A percentile compares a stretch with the other conserved stretches of the same genome.
Evolutionary conservation across 2,113 vertebrate species (phyloP).

Genomic region (Sus scrofa): DNA sequence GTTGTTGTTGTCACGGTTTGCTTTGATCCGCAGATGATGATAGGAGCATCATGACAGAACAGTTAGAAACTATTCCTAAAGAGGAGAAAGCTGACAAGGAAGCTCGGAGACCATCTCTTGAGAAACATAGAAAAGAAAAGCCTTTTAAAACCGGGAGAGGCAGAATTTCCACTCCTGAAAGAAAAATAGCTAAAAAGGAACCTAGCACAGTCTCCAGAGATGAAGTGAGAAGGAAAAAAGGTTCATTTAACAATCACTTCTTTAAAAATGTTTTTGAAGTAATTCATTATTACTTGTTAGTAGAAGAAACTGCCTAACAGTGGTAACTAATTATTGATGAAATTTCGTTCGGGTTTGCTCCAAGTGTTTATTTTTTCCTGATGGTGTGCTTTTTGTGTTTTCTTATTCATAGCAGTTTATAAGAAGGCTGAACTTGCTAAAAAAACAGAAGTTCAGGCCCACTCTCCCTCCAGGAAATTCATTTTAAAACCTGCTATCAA

Average conservation of each 20-base stretch:
- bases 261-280: constrained; percentile 78
- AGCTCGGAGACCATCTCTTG: constrained; percentile 91
- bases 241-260: constrained; percentile 92
- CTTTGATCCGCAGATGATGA: constrained; percentile 96
- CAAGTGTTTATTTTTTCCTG: constrained; percentile 87
- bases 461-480: constrained; percentile 97
- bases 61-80: constrained; percentile 95
- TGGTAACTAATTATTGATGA: constrained; percentile 76
- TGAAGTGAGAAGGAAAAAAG: constrained; percentile 99
- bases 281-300: constrained; percentile 72
- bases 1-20: constrained; percentile 88
- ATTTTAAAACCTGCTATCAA: constrained; percentile 96
- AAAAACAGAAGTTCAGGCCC: constrained; percentile 97
- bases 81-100: constrained; percentile 91
- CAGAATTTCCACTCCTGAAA: constrained; percentile 97
- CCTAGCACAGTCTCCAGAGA: constrained; percentile 95
- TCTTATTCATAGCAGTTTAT: constrained; percentile 95
- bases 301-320: constrained; percentile 65
- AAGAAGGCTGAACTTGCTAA: constrained; percentile 98
- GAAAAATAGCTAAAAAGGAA: constrained; percentile 96
- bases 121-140: constrained; percentile 96
- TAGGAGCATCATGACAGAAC: constrained; percentile 96
- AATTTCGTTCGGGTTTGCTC: constrained; percentile 75
- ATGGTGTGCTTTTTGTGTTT: constrained; percentile 90
- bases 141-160: constrained; percentile 93